Percentiles rank a stretch among this genome's conserved stretches.
Conservation (phyloP, 2,888 invertebrate species). For the Drosophila pegasa region DNA sequence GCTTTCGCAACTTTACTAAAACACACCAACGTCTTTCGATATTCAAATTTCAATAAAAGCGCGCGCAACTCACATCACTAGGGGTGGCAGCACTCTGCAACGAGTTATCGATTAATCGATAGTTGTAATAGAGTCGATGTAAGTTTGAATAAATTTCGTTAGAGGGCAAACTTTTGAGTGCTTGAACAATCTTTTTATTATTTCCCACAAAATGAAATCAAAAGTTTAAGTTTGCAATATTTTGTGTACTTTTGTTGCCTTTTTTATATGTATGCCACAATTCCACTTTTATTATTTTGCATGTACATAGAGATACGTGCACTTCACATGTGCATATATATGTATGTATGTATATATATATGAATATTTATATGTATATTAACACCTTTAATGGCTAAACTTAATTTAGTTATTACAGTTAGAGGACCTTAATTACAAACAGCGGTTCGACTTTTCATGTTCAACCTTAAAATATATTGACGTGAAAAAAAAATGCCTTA, state of each 20-base stretch:
- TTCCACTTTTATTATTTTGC: conserved; percentile 38
- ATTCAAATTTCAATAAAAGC: conserved; percentile 11
- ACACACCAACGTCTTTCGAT: conserved; percentile 22
- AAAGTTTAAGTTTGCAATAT: background rate
- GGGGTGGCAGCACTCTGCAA: background rate
- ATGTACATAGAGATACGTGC: conserved; percentile 14
- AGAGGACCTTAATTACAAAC: conserved; percentile 64
- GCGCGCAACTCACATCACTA: conserved; percentile 5
- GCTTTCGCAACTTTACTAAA: conserved; percentile 77
- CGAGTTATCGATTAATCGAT: conserved; percentile 14
- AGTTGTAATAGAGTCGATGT: background rate
- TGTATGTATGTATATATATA: conserved; percentile 15
- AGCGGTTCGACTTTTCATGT: conserved; percentile 43
- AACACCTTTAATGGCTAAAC: conserved; percentile 65
- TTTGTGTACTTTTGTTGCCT: conserved; percentile 4
- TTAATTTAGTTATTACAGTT: conserved; percentile 62
- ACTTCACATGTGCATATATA: conserved; percentile 3
- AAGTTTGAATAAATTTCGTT: background rate
- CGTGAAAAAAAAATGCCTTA: conserved; percentile 55
- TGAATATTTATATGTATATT: conserved; percentile 36
- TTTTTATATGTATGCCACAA: conserved; percentile 43
- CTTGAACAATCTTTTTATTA: no score
- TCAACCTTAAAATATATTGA: conserved; percentile 33
- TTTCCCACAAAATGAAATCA: background rate
- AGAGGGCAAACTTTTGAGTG: background rate